Percentiles rank a stretch among this genome's conserved stretches.
These are phyloP conservation scores for Colossoma macropomum DNA, from an alignment of 2,113 vertebrate genomes.

Conservation along the genomic window DNA sequence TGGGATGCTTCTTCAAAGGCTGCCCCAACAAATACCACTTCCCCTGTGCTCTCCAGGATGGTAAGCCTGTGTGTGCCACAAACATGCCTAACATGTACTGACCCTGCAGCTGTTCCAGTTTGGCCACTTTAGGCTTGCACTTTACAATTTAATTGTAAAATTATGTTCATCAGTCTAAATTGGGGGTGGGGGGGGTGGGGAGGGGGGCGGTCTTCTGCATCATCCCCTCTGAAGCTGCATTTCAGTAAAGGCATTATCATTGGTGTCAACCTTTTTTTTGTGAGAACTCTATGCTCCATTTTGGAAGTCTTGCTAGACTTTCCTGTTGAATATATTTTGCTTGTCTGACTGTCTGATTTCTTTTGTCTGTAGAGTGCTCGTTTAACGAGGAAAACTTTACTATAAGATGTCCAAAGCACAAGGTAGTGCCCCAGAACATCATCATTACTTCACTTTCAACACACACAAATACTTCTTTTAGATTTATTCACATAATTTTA, in stretches of 20 bases:
- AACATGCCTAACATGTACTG: not conserved
- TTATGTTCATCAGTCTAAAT: too few relatives aligned
- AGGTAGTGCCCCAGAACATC: conserved; percentile 61
- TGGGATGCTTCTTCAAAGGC: conserved; percentile 79
- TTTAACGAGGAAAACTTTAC: conserved; percentile 80
- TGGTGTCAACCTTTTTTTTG: too few relatives aligned
- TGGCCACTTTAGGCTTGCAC: too few relatives aligned
- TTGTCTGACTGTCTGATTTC: not conserved
- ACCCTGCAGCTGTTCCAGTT: too few relatives aligned
- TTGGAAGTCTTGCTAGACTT: not conserved
- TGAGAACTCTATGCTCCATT: not conserved
- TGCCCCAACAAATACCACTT: conserved; percentile 77
- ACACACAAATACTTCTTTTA: not conserved
- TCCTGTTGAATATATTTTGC: not conserved
- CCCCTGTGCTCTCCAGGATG: conserved; percentile 75
- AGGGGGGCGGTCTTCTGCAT: too few relatives aligned
- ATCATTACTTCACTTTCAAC: not conserved
- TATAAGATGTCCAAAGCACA: conserved; percentile 75
- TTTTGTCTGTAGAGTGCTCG: conserved; percentile 65
- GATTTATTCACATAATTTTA: not conserved
- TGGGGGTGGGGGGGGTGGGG: too few relatives aligned
- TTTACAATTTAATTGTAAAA: too few relatives aligned
- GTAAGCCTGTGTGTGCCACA: conserved; percentile 51
- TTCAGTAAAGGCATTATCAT: too few relatives aligned
- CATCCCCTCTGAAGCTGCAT: too few relatives aligned